Base-by-base conservation (phyloP, 2,113 vertebrate species). In the Otolemur garnettii region DNA sequence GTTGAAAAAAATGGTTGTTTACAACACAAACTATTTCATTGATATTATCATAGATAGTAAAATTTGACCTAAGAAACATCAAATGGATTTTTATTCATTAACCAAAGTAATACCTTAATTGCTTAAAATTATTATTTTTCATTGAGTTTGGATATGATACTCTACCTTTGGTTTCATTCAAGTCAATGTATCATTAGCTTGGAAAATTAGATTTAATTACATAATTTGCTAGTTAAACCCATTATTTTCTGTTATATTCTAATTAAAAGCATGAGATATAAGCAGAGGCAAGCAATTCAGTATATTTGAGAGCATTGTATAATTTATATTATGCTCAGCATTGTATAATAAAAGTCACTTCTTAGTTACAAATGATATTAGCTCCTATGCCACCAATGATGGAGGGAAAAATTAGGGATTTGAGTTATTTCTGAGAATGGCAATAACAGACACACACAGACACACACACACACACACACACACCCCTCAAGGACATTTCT, bases 401-500 rank as follows among this genome's bases (percentile, higher is more conserved):
- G 85, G 98, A 94, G 59, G 93, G 50, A 96, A 97, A 97, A 97
- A 87, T 66, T 53, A 7, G 81, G 2, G 89, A 87, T 96, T 98
- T 97, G 60, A 96, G 50, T 97, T 94, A 95, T 97, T 96, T 96
- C 77, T 93, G 94, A 96, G 82, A 97, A 97, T 96, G 83, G 77
- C 91, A 97, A 85, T 98, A 97, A 95, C 93, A 97, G 15, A 84
- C 85, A 90, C 90, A 97, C 90, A 96, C 42, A 75, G 7, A 30
- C 42, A 59, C 8, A 74, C 15, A n/a, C 38, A 97, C 96, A 97
- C 19, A 87, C 79, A 90, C 95, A 97, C 91, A 97, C 57, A 77
- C 60, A 81, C 24, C 35, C 92, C 89, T 98, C 97, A 98, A 98
- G 98, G 97, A 98, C 97, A 96, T 97, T 96, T 97, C 95, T 96